Evolutionary conservation across 2,113 vertebrate species (phyloP).

Genomic region (Hippocampus comes): DNA sequence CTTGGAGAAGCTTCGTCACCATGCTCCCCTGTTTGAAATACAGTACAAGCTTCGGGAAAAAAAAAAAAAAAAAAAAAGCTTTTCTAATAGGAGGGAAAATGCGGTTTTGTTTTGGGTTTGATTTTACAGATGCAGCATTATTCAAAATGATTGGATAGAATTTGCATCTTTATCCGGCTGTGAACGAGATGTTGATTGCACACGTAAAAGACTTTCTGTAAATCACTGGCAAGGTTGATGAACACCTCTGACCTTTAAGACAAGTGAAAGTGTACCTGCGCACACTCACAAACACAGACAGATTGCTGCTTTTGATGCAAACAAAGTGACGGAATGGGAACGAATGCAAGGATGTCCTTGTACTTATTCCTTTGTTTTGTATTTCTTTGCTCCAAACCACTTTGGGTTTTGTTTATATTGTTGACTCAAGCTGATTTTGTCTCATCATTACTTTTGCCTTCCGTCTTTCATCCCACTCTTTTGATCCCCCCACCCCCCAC

Average conservation of each 20-base stretch:
- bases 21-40: too few relatives aligned
- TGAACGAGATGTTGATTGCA: neutral
- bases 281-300: constrained; percentile 8
- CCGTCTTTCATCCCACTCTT: constrained; percentile 36
- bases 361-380: constrained; percentile 50
- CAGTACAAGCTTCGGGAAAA: too few relatives aligned
- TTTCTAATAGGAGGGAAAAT: neutral
- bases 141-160: neutral
- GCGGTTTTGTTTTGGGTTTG: neutral
- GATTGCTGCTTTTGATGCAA: constrained; percentile 16
- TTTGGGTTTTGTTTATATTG: constrained; percentile 46
- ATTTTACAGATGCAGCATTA: neutral
- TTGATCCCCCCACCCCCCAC: constrained; percentile 13
- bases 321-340: constrained; percentile 26
- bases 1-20: too few relatives aligned
- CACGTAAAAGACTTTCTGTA: neutral
- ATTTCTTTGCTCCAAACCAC: constrained; percentile 35
- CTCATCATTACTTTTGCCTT: constrained; percentile 56
- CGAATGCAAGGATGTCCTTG: constrained; percentile 23
- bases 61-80: too few relatives aligned
- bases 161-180: neutral
- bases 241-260: constrained; percentile 5
- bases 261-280: neutral
- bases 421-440: constrained; percentile 43
- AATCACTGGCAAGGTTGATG: neutral